A percentile compares a stretch with the other conserved stretches of the same genome.
These are phyloP conservation scores for Rhinoptilus africanus DNA, from an alignment of 2,113 vertebrate species.

Conservation along the genomic window DNA sequence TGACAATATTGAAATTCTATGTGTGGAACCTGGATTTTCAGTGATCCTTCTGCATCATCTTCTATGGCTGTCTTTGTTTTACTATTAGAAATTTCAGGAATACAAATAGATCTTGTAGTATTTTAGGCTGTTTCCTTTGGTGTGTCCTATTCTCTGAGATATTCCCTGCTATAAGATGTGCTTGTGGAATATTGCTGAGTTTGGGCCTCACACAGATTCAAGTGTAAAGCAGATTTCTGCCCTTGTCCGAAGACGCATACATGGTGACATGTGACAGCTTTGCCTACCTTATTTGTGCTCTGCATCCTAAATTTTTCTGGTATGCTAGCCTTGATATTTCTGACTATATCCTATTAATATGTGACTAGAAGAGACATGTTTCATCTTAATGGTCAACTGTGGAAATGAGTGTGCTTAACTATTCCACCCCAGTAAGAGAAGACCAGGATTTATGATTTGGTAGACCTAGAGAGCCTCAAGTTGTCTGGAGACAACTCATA, in stretches of 20 bases:
- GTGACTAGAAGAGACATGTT: not conserved
- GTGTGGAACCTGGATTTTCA: not conserved
- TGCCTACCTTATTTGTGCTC: not conserved
- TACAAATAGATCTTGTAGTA: not conserved
- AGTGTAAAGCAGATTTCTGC: not conserved
- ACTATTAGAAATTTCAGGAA: not conserved
- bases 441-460: not conserved
- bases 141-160: not conserved
- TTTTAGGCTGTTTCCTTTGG: not conserved
- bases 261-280: not conserved
- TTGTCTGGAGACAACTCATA: not conserved
- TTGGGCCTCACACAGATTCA: not conserved
- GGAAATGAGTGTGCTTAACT: not conserved
- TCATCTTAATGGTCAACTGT: not conserved
- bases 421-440: not conserved
- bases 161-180: not conserved
- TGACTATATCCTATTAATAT: not conserved
- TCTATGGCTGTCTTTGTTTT: not conserved
- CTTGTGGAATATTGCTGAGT: not conserved
- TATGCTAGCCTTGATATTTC: not conserved
- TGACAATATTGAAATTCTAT: not conserved
- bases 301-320: not conserved
- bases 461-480: not conserved
- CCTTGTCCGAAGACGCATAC: not conserved
- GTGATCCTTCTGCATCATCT: not conserved